Evolutionary conservation across 2,797 vertebrate genomes (phyloP), one percentile per base, ranked within the genome.

Genomic region (Pantherophis vulpinus): DNA sequence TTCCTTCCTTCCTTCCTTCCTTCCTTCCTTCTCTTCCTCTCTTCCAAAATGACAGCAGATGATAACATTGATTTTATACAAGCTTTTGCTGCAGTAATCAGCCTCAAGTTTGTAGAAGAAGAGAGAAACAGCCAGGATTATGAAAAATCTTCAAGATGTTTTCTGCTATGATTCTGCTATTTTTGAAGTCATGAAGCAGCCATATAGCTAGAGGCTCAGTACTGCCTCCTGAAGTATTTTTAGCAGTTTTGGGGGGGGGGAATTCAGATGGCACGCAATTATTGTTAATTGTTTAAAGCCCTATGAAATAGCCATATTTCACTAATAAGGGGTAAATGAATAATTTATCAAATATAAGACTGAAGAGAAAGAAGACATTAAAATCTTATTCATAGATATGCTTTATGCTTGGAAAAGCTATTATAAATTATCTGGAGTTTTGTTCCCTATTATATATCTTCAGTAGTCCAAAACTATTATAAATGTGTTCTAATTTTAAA

Each of bases 251-350:
- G 51, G 61, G 86, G 94, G 27, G 27, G 95, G 95, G 56, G 93
- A 90, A n/a, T 94, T 96, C 13, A 74, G 79, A 90, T 89, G 93
- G 23, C 32, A 93, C 79, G 92, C 94, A 95, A 79, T 92, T 94
- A 93, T 93, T 94, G 90, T 86, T 95, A 79, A 93, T 94, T 92
- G 90, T 90, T 92, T 90, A 58, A 93, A 93, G 93, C 83, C 25
- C 0, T 9, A 61, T 92, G 29, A 94, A 94, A 94, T 95, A 93
- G 91, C 58, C 92, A 96, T 88, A 91, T 87, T 94, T 96, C 94
- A 91, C 56, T 94, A 93, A 93, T 94, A 95, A 95, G 95, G 91
- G 60, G 56, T 29, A 96, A 93, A 95, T 95, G 1, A 96, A 95
- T 95, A 96, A 95, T 96, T 95, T 58, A 94, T 94, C 94, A 37